These are phyloP conservation scores for Threskiornis aethiopicus DNA, from an alignment of 2,797 vertebrate genomes.

Conservation along the genomic window DNA sequence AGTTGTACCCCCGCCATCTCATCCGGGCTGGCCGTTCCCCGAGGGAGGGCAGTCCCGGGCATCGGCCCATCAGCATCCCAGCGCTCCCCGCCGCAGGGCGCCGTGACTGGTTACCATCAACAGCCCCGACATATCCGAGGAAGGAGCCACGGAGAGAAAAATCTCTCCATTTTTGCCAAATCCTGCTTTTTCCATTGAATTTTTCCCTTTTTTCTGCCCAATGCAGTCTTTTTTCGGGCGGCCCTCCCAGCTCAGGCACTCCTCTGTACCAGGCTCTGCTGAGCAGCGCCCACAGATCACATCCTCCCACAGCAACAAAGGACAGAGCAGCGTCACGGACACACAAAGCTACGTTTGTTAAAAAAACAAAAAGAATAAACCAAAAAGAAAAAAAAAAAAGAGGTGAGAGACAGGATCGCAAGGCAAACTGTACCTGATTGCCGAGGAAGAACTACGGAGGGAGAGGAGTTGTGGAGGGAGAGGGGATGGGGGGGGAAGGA, in stretches of 20 bases:
- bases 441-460: conserved; percentile 98
- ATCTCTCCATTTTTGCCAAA: neutral
- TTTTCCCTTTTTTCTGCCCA: neutral
- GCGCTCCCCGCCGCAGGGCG: neutral
- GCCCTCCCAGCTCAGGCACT: neutral
- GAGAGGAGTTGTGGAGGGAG: conserved; percentile 47
- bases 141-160: neutral
- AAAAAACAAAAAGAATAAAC: neutral
- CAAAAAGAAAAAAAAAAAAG: neutral
- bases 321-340: conserved; percentile 54
- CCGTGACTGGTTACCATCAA: neutral
- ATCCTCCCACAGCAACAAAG: conserved; percentile 59
- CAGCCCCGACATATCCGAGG: neutral
- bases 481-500: conserved; percentile 53
- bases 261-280: conserved; percentile 57
- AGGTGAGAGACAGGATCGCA: conserved; percentile 56
- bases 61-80: rapidly evolving
- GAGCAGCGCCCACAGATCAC: conserved; percentile 59
- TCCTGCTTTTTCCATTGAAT: neutral
- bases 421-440: conserved; percentile 97
- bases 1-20: neutral
- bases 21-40: neutral
- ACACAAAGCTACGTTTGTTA: conserved; percentile 46
- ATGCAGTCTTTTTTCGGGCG: rapidly evolving
- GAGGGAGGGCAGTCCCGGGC: neutral